Evolutionary conservation across 2,797 vertebrate genomes (phyloP), one percentile per base, ranked within the genome.

Genomic region (Myotis vivesi): DNA sequence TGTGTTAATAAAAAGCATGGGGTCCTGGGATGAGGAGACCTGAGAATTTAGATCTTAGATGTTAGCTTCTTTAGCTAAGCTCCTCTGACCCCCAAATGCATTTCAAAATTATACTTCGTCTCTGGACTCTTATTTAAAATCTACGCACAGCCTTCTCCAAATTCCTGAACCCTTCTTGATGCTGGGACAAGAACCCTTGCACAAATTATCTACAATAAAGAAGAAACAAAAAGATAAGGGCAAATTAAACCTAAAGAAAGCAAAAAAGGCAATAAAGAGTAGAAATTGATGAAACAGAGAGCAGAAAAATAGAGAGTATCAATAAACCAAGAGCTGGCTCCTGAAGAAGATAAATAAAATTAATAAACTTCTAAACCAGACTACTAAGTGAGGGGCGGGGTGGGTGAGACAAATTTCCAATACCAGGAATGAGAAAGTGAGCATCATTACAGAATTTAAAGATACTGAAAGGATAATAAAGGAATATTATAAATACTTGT

Each of bases 191-290:
- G 44, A 44, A 44, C 44, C 44, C 44, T 2, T 2, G 44, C 17
- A 64, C 20, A 71, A 77, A 73, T 71, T 83, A 51, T 64, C 55
- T 84, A 28, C 64, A 85, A 57, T n/a, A 81, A 23, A 69, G 89
- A 82, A 92, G 13, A 68, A 83, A 64, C 11, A 7, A 53, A 75
- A 86, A 71, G 15, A 23, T 57, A 87, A 86, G 13, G 49, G 28
- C 44, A 76, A 84, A 66, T 87, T 92, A 90, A 94, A 76, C n/a
- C 13, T n/a, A 89, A 25, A 57, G 15, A 76, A 88, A 72, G 62
- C 33, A 71, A 38, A 68, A 53, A 76, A 46, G 12, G 71, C 94
- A 73, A 73, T 57, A 38, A 59, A 76, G 19, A 86, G 46, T 19
- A 88, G 77, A 72, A 68, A 89, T 79, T 44, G 62, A 83, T 41